These are phyloP conservation scores for Malacosoma neustria DNA, from an alignment of 2,888 invertebrate species.

Conservation along the genomic window DNA sequence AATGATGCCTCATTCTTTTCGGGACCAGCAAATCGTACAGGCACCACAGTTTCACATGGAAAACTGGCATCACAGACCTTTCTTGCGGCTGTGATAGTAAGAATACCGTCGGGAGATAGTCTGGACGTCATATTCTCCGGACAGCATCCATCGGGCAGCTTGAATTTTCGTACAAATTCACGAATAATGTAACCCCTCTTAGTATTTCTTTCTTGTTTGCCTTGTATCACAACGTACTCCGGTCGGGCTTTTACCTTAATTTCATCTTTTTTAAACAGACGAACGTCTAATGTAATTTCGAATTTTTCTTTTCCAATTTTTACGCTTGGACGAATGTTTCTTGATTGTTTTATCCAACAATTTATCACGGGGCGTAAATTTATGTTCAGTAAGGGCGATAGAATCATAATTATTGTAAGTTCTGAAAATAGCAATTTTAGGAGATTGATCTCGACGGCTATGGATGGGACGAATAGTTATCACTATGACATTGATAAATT, in stretches of 20 bases:
- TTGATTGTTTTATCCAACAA: constrained; percentile 21
- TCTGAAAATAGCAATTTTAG: no score
- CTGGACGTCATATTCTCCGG: constrained; percentile 32
- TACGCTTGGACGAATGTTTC: constrained; percentile 33
- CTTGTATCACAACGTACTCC: constrained; percentile 51
- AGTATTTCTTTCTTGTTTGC: constrained; percentile 48
- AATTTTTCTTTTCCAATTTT: constrained; percentile 44
- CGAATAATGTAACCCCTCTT: constrained; percentile 34
- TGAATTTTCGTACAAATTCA: constrained; percentile 48
- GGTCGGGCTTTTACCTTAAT: constrained; percentile 44
- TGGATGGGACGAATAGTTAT: no score
- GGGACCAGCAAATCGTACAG: constrained; percentile 14
- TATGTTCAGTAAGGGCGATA: constrained; percentile 14
- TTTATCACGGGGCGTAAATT: constrained; percentile 18
- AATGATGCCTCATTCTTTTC: neutral
- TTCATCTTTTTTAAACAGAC: constrained; percentile 43
- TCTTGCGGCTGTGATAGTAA: constrained; percentile 43
- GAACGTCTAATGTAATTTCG: constrained; percentile 43
- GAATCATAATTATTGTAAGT: no score
- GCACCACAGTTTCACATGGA: constrained; percentile 32
- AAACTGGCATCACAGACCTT: constrained; percentile 21
- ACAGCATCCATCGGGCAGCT: constrained; percentile 43
- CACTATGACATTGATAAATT: no score
- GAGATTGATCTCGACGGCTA: no score
- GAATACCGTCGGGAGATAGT: constrained; percentile 36